phyloP scores from a whole-genome alignment of 2,113 vertebrate genomes.

The Zosterops japonicus region DNA sequence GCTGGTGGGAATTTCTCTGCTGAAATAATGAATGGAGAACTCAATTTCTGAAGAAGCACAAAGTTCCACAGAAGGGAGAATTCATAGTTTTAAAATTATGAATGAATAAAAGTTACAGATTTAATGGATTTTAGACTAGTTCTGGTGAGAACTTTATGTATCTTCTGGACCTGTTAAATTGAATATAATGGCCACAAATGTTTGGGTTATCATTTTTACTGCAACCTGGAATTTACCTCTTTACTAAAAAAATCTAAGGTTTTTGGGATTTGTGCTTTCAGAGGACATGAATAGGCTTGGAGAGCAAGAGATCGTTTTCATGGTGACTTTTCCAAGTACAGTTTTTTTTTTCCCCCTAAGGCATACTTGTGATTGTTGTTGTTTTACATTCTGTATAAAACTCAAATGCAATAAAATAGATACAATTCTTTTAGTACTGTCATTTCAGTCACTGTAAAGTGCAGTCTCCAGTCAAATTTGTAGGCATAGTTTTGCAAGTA shows the following conservation, averaged over 20 bases:
- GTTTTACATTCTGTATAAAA: not conserved
- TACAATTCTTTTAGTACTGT: slow-evolving; percentile 55
- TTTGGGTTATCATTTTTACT: not conserved
- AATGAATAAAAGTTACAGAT: not conserved
- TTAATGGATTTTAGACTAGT: not conserved
- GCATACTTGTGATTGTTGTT: not conserved
- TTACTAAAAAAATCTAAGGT: not conserved
- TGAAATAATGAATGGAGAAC: not conserved
- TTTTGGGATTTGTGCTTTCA: not conserved
- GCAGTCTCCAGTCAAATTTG: slow-evolving; percentile 58
- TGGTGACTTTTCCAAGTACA: not conserved
- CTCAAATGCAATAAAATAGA: not conserved
- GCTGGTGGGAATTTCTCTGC: not conserved
- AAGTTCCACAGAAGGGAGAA: not conserved
- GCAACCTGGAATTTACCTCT: not conserved
- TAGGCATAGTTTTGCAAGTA: slow-evolving; percentile 59
- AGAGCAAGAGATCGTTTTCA: not conserved
- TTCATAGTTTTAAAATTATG: not conserved
- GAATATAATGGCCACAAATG: not conserved
- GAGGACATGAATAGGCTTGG: not conserved
- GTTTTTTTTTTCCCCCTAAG: not conserved
- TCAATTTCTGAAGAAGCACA: not conserved
- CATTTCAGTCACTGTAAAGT: slow-evolving; percentile 63
- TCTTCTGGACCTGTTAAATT: not conserved
- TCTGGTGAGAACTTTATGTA: not conserved